A percentile compares a stretch with the other conserved stretches of the same genome.
Conservation (phyloP, 2,113 vertebrate genomes). For the Silurus asotus region DNA sequence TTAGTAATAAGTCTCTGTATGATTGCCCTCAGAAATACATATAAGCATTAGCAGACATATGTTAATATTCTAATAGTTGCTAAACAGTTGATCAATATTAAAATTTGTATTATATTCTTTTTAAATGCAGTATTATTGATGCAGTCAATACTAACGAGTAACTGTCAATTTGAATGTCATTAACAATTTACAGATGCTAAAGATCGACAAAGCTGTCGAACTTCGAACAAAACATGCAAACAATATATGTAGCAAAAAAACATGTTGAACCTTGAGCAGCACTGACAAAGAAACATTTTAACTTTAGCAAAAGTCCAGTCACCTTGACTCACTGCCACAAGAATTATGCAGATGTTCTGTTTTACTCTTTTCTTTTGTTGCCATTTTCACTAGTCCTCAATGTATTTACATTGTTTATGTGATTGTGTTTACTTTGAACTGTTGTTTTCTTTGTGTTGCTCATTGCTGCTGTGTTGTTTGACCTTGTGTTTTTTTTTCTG, state of each 20-base stretch:
- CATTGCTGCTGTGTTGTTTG: conserved; percentile 16
- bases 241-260: background rate
- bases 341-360: conserved; percentile 27
- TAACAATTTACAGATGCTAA: background rate
- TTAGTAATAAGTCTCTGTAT: background rate
- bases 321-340: conserved; percentile 22
- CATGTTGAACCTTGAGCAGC: background rate
- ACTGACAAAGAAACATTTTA: background rate
- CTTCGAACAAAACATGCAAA: background rate
- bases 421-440: conserved; percentile 29
- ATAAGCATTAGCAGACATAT: background rate
- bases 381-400: background rate
- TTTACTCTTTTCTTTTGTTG: background rate
- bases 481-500: conserved; percentile 52
- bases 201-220: background rate
- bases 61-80: background rate
- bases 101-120: background rate
- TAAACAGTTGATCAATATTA: background rate
- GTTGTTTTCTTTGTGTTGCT: conserved; percentile 36
- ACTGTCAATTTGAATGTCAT: background rate
- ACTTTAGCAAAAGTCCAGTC: conserved; percentile 3
- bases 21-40: background rate
- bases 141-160: background rate
- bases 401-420: conserved; percentile 20
- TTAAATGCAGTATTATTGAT: background rate